phyloP scores from a whole-genome alignment of 1,140 invertebrate genomes.

The Zaprionus lachaisei region DNA sequence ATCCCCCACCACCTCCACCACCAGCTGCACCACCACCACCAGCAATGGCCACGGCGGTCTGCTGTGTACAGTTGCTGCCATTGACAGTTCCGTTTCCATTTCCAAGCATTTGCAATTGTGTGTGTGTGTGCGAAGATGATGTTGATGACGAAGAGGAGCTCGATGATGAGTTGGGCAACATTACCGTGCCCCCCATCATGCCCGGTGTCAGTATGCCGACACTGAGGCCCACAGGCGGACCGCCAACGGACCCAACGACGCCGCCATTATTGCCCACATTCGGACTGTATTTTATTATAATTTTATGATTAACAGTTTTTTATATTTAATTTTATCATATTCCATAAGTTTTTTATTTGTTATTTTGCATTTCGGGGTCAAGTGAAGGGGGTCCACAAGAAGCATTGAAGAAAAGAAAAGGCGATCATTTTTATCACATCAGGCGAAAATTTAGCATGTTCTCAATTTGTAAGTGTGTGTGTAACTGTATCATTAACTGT shows the following conservation, averaged over 20 bases:
- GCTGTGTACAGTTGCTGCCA: slow-evolving; percentile 85
- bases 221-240: slow-evolving; percentile 52
- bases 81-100: slow-evolving; percentile 60
- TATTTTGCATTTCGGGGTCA: background rate
- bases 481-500: no score
- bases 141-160: slow-evolving; percentile 83
- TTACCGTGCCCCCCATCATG: slow-evolving; percentile 67
- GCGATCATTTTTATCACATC: background rate
- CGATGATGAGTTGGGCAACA: slow-evolving; percentile 78
- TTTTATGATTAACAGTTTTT: slow-evolving; percentile 8
- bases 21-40: slow-evolving; percentile 86
- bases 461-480: background rate
- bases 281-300: slow-evolving; percentile 21
- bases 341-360: background rate
- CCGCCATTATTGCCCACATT: slow-evolving; percentile 21
- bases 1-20: slow-evolving; percentile 86
- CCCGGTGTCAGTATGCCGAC: slow-evolving; percentile 68
- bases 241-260: slow-evolving; percentile 26
- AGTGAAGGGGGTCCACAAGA: slow-evolving; percentile 28
- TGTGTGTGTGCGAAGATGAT: slow-evolving; percentile 77
- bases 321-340: background rate
- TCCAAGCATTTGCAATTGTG: slow-evolving; percentile 65
- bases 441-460: background rate
- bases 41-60: slow-evolving; percentile 85
- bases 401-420: slow-evolving; percentile 36